Evolutionary conservation across 2,113 vertebrate species (phyloP), one percentile per base, ranked within the genome.

Genomic region (Epinephelus moara): DNA sequence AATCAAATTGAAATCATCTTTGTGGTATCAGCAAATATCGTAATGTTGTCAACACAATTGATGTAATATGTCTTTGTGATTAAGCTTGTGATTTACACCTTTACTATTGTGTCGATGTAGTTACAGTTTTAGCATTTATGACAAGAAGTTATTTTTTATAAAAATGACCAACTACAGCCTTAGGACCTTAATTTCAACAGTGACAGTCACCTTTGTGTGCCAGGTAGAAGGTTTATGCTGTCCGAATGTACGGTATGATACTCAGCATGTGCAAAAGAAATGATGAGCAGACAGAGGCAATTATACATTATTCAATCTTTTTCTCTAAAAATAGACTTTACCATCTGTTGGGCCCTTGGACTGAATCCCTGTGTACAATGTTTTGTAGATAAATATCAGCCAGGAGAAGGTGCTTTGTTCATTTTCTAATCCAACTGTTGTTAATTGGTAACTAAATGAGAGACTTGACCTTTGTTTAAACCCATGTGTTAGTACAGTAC

Each of bases 291-390:
- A 78, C 77, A 47, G 70, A 84, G 76, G 72, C 72, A 84, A 91
- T 88, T 86, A 88, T 79, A 86, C 80, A 85, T 93, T 74, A 91
- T 93, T 91, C 79, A 85, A 70, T 89, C 73, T 81, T 84, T 70
- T 66, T 47, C 33, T 84, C 91, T 86, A 89, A 92, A 92, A 91
- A 92, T 93, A 92, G 83, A 75, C 50, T 66, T 7, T 11, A 42
- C 89, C 89, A 93, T 94, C 93, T 94, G 91, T 70, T 78, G 49
- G 70, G 53, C 66, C 61, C 42, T 70, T 85, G 87, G 74, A 80
- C 81, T 78, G 42, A 75, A 77, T 82, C 30, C 66, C 30, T n/a
- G 12, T 69, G 73, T 73, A 76, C 70, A 87, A 42, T 69, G 62
- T 86, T 88, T 80, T 73, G 88, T 80, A 80, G 42, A 70, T 82